Evolutionary conservation across 1,140 invertebrate species (phyloP).

Genomic region (Sycobia sp.): DNA sequence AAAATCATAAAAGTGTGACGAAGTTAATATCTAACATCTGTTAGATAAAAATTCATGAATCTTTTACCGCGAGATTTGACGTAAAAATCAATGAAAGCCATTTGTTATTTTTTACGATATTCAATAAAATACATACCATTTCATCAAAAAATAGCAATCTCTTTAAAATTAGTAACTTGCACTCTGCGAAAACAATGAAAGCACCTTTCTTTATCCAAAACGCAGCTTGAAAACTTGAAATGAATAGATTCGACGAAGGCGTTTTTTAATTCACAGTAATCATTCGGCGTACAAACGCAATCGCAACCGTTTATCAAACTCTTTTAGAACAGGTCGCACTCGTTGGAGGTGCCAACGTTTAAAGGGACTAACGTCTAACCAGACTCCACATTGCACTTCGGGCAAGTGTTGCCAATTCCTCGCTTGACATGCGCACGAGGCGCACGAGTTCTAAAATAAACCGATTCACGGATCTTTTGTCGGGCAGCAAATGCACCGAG

Average conservation of each 20-base stretch:
- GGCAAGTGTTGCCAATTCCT: slow-evolving; percentile 28
- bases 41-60: slow-evolving; percentile 20
- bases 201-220: too few species aligned
- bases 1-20: not conserved
- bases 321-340: slow-evolving; percentile 22
- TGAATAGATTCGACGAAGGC: too few species aligned
- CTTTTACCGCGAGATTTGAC: not conserved
- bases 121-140: too few species aligned
- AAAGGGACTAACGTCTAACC: slow-evolving; percentile 1
- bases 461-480: not conserved
- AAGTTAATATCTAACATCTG: slow-evolving; percentile 2
- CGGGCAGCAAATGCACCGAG: too few species aligned
- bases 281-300: not conserved
- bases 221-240: too few species aligned
- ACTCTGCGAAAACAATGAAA: too few species aligned
- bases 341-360: slow-evolving; percentile 26
- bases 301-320: slow-evolving; percentile 4
- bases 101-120: too few species aligned
- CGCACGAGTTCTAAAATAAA: slow-evolving; percentile 7
- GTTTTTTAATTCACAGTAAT: not conserved
- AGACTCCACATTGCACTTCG: slow-evolving; percentile 1
- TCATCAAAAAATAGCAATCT: too few species aligned
- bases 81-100: slow-evolving; percentile 15
- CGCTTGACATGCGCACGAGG: not conserved
- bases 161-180: too few species aligned